Evolutionary conservation across 23 tunicate species (phyloP), one percentile per base, ranked within the genome.

Genomic region (Aplidium turbinatum): DNA sequence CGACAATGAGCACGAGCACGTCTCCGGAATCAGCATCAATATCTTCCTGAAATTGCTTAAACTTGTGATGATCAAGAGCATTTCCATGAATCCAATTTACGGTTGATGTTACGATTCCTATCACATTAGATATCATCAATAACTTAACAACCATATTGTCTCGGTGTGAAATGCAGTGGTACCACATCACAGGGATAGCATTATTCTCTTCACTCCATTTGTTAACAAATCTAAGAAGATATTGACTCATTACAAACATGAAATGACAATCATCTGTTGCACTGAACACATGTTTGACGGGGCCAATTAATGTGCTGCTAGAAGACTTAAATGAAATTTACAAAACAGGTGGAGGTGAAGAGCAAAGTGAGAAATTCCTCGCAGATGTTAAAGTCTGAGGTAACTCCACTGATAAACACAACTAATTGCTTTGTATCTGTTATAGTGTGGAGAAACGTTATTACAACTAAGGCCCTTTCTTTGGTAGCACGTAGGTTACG

Each of bases 1-100:
- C 76, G n/a, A 26, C 68, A 29, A 7, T 62, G 68, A 62, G 30
- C 68, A 62, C 30, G 68, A 62, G 19, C 61, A 54, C 61, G 39
- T 62, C 36, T 7, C 68, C 68, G 20, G 27, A 25, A 29, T 62
- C 68, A 32, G 36, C 68, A 62, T 62, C 68, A 62, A 62, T 62
- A 29, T 62, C 38, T 62, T 5, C 11, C 6, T 26, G 68, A 62
- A 62, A 62, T 23, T 62, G 19, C 30, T 62, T 9, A 38, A 62
- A 62, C 68, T 62, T 25, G 4, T 38, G 68, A 62, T 62, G 68
- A n/a, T 62, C 30, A 32, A 29, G 36, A 26, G 36, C 68, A 32
- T 62, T 62, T 62, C 38, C 68, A 11, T n/a, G 11, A 62, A 62
- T 62, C 38, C 38, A 29, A 26, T 6, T 29, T 62, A 62, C 68